Evolutionary conservation across 2,113 vertebrate species (phyloP), one percentile per base, ranked within the genome.

Genomic region (Nycticebus coucang): DNA sequence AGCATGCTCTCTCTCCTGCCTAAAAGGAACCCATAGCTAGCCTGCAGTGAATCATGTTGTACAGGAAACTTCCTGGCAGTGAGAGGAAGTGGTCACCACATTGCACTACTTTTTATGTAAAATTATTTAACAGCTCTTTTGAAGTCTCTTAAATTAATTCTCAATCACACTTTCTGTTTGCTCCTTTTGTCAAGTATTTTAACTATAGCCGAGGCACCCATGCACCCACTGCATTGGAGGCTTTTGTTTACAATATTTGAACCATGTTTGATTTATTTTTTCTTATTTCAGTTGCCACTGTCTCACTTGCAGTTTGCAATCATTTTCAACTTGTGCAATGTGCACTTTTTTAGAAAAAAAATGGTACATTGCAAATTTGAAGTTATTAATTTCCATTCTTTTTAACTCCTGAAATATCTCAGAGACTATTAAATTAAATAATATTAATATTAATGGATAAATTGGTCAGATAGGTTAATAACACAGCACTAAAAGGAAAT

Each of bases 381-480:
- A 90, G 22, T 88, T 53, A 59, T 4, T 62, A 60, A 79, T 89
- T 96, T 97, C 78, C 60, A 79, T 91, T 77, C 30, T 93, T 93
- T 89, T 82, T 35, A 93, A 88, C 30, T 80, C 45, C 37, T 88
- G 50, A 35, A 91, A 91, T 85, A 88, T 45, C 53, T 94, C 24
- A 21, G 69, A 83, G 26, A 86, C 13, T 71, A 26, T 22, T 83
- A 75, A 74, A 2, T 79, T 91, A 90, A 68, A 89, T 80, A 77
- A 45, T 90, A 90, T 85, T 45, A 72, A 75, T 33, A 92, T 91
- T 80, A 88, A 50, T 50, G 45, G 41, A 89, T 96, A 93, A 96
- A 95, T 89, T 89, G 57, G 21, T 82, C 37, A 91, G n/a, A 71
- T 79, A 57, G 41, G 2, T 74, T 88, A 88, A 78, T 72, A 86